phyloP scores from a whole-genome alignment of 2,113 vertebrate species.

The Ondatra zibethicus region DNA sequence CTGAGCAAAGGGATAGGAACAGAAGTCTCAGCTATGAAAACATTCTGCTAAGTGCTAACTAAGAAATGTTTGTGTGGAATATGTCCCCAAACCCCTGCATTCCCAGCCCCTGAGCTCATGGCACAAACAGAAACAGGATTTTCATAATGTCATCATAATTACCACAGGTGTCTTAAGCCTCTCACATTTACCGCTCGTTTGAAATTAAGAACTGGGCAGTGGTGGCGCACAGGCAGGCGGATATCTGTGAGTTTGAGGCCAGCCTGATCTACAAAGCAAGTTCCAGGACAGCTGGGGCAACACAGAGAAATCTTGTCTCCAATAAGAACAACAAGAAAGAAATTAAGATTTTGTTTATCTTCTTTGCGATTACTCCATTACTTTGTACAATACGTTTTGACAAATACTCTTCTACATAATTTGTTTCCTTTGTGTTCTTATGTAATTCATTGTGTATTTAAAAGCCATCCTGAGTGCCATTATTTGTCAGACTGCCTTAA shows the following conservation, averaged over 20 bases:
- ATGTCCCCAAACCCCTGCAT: not conserved
- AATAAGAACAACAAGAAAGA: too few species aligned
- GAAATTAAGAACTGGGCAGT: not conserved
- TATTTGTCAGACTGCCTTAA: not conserved
- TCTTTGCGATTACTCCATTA: not conserved
- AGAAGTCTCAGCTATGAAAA: not conserved
- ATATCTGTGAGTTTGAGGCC: too few species aligned
- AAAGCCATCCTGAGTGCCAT: not conserved
- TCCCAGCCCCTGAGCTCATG: not conserved
- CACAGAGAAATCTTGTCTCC: too few species aligned
- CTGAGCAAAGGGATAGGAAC: not conserved
- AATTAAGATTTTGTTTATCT: not conserved
- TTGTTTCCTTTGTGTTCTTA: not conserved
- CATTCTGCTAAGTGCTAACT: not conserved
- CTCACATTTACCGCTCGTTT: not conserved
- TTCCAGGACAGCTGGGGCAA: too few species aligned
- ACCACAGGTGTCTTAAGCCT: not conserved
- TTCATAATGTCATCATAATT: not conserved
- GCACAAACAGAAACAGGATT: conserved; percentile 11
- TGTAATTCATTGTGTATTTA: not conserved
- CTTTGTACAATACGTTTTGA: not conserved
- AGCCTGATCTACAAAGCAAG: too few species aligned
- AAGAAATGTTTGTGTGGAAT: not conserved
- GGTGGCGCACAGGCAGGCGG: too few species aligned
- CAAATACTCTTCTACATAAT: not conserved